A percentile compares a stretch with the other conserved stretches of the same genome.
phyloP scores from a whole-genome alignment of 2,888 invertebrate genomes.

The Diogma glabrata region DNA sequence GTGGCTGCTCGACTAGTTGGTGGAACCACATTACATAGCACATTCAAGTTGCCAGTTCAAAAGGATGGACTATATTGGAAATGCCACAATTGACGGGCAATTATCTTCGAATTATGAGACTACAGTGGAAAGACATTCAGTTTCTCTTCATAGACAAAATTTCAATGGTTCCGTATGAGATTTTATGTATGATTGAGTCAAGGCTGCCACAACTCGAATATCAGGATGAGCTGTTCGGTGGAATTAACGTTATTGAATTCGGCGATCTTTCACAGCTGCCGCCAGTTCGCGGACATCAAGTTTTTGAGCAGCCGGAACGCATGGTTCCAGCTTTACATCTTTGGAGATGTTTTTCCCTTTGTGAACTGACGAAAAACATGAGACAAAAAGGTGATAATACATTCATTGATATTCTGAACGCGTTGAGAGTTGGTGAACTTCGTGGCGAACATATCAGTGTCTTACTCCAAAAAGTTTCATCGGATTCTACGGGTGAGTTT shows the following conservation, averaged over 20 bases:
- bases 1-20: constrained; percentile 24
- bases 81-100: constrained; percentile 15
- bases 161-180: constrained; percentile 1
- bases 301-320: neutral
- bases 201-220: constrained; percentile 1
- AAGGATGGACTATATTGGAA: constrained; percentile 12
- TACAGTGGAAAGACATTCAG: neutral
- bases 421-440: no score
- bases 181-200: neutral
- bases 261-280: no score
- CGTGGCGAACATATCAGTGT: no score
- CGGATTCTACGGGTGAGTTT: no score
- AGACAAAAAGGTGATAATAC: constrained; percentile 22
- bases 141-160: neutral
- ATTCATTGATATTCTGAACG: neutral
- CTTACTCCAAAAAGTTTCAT: no score
- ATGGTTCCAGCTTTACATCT: neutral
- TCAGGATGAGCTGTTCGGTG: neutral
- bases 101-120: neutral
- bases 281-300: no score
- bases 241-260: neutral
- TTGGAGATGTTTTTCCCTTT: constrained; percentile 3
- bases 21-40: constrained; percentile 12
- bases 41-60: constrained; percentile 15
- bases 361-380: constrained; percentile 13